Conservation (phyloP, 1,140 invertebrate species). For the Homarus americanus region DNA sequence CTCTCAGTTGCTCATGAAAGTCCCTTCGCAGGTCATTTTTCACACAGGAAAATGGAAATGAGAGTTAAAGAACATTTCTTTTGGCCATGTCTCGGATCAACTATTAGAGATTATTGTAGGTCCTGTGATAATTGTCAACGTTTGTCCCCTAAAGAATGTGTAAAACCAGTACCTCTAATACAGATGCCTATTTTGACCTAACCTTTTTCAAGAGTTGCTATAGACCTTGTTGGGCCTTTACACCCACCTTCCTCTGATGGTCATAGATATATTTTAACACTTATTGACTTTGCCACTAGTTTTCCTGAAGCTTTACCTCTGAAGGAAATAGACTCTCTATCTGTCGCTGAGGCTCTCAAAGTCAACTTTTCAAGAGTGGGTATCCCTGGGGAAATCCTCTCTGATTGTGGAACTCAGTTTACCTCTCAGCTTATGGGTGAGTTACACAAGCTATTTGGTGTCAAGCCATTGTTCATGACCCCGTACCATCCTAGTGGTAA, state of each 20-base stretch:
- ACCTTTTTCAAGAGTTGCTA: slow-evolving; percentile 25
- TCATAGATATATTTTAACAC: slow-evolving; percentile 33
- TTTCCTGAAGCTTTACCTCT: slow-evolving; percentile 45
- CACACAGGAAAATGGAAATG: too few species aligned
- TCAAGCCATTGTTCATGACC: slow-evolving; percentile 12
- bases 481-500: slow-evolving; percentile 27
- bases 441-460: slow-evolving; percentile 22
- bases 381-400: slow-evolving; percentile 14
- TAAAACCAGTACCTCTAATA: too few species aligned
- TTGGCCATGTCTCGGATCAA: too few species aligned
- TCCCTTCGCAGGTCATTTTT: too few species aligned
- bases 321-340: neutral
- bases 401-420: slow-evolving; percentile 36
- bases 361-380: slow-evolving; percentile 22
- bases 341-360: neutral
- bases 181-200: too few species aligned
- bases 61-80: too few species aligned
- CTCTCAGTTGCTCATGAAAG: too few species aligned
- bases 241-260: slow-evolving; percentile 8
- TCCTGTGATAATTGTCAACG: too few species aligned
- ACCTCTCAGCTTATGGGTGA: slow-evolving; percentile 19
- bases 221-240: slow-evolving; percentile 27
- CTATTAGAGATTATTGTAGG: too few species aligned
- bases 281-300: slow-evolving; percentile 41
- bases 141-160: too few species aligned